A percentile compares a stretch with the other conserved stretches of the same genome.
Conservation (phyloP, 2,888 invertebrate species). For the Glyphotaelius pellucidus region DNA sequence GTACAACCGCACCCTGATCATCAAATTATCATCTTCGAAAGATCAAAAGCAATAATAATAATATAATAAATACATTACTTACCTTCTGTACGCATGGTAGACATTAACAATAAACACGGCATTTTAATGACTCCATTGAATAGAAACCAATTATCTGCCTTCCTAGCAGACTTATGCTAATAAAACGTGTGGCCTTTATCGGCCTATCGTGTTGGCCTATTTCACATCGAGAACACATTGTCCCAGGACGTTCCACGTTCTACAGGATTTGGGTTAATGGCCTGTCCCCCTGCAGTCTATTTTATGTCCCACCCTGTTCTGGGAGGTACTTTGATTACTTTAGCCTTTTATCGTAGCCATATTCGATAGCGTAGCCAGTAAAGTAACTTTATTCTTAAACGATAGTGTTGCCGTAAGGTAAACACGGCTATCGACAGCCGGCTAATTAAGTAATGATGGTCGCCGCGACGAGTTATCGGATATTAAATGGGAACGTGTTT, state of each 20-base stretch:
- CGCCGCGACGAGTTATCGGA: background rate
- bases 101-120: background rate
- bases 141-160: background rate
- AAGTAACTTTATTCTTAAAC: slow-evolving; percentile 2
- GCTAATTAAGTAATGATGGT: background rate
- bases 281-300: slow-evolving; percentile 17
- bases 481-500: background rate
- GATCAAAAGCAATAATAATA: background rate
- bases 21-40: background rate
- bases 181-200: slow-evolving; percentile 1
- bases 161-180: background rate
- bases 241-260: background rate
- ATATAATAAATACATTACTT: background rate
- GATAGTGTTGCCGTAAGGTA: background rate
- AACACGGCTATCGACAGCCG: background rate
- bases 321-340: background rate
- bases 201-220: slow-evolving; percentile 14
- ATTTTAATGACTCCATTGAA: background rate
- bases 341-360: background rate
- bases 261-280: slow-evolving; percentile 14
- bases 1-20: background rate
- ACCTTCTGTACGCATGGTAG: background rate
- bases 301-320: slow-evolving; percentile 13
- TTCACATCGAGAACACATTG: background rate
- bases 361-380: background rate